These are phyloP conservation scores for Oryzias woworae DNA, from an alignment of 2,113 vertebrate genomes.

Conservation along the genomic window DNA sequence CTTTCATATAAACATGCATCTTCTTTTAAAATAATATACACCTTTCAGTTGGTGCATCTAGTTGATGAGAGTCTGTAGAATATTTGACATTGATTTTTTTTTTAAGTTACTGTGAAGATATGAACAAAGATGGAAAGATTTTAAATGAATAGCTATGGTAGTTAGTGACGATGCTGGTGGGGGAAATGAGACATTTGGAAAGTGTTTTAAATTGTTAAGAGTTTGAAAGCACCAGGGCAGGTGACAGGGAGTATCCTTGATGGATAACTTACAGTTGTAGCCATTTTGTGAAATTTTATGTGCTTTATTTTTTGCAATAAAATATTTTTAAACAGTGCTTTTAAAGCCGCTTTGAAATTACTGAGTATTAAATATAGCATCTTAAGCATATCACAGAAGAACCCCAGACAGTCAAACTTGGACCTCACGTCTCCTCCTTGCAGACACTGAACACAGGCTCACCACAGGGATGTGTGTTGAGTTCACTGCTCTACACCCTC, in stretches of 20 bases:
- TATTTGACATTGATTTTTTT: constrained; percentile 36
- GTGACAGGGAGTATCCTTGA: constrained; percentile 50
- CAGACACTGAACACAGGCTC: too few relatives aligned
- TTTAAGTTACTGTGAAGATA: constrained; percentile 43
- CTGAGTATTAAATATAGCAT: too few relatives aligned
- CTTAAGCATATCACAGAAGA: too few relatives aligned
- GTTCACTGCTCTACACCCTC: too few relatives aligned
- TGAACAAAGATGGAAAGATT: background rate
- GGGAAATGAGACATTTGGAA: background rate
- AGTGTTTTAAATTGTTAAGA: constrained; percentile 2
- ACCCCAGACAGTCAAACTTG: too few relatives aligned
- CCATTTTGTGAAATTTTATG: constrained; percentile 55
- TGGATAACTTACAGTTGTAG: constrained; percentile 62
- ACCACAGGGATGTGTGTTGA: too few relatives aligned
- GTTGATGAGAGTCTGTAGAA: constrained; percentile 40
- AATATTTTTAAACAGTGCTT: constrained; percentile 31
- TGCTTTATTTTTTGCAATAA: constrained; percentile 69
- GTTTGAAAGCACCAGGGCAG: background rate
- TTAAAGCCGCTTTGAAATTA: too few relatives aligned
- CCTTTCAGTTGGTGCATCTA: constrained; percentile 51
- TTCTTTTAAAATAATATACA: constrained; percentile 38
- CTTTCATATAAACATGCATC: constrained; percentile 36
- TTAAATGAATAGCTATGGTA: constrained; percentile 12
- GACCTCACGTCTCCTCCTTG: too few relatives aligned
- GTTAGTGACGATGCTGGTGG: background rate